Base-by-base conservation (phyloP, 2,888 invertebrate species). In the Chironomus tentans region DNA sequence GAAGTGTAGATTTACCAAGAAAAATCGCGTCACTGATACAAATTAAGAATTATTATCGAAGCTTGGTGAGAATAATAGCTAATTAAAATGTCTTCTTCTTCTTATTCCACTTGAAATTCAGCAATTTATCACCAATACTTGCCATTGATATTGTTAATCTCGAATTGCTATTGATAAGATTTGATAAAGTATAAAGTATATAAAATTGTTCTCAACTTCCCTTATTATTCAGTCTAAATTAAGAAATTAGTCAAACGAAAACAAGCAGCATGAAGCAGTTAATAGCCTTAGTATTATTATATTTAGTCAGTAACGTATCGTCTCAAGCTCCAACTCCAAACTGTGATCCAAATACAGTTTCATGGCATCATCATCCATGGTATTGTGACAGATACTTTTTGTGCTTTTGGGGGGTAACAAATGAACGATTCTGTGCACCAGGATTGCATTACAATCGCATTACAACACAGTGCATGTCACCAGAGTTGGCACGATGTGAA, bases 311-410 rank as follows among this genome's bases (percentile, higher is more conserved):
- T 15, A 1, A 56, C 4, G n/a, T 56, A 18, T 18, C 1, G 1
- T 7, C 7, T 56, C 18, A 18, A 18, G 56, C 56, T 7, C 13
- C 6, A 13, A 15, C 28, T 2, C 72, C 72, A 50, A 7, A 7
- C 6, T 74, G 74, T 48, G 24, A 74, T 22, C 74, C 68, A 38
- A 24, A 47, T 13, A 15, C 21, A 0, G 65, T 68, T 1, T n/a
- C 65, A 12, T 74, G 74, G 74, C 68, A 68, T 68, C 68, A 65
- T 7, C 74, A 74, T 74, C 68, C 68, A 15, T 74, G 47, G 18
- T 22, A 61, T 18, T 73, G 72, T 28, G 56, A 56, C 0, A 18
- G 5, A 18, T 73, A 38, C 21, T 73, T 62, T 62, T 15, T 73
- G 5, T 73, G 72, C 46, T 73, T 73, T 12, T 28, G 46, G 28